Evolutionary conservation across 2,113 vertebrate genomes (phyloP), one percentile per base, ranked within the genome.

Genomic region (Centropus bengalensis): DNA sequence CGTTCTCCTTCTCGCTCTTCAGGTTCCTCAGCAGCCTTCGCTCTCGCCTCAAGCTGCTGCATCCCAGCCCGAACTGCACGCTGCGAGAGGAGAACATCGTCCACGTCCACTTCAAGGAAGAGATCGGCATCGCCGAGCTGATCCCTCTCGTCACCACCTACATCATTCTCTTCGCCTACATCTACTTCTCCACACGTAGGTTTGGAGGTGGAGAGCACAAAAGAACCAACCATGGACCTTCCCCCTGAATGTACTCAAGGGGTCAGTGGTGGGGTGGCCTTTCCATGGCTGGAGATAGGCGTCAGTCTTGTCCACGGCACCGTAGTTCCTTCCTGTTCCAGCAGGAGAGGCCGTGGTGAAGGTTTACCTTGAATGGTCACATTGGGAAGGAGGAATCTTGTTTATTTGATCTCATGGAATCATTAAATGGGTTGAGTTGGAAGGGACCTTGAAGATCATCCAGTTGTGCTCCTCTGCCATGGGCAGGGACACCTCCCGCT

Each of bases 111-210:
- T 99, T 99, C 97, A 99, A 99, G 94, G 99, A 99, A 82, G 99
- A 99, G 98, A 99, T 99, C 2, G 99, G 99, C 88, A 94, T 99
- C 1, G 99, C 99, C 0, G 99, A 99, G 94, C 99, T 99, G 67
- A 99, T 99, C 83, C 99, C 99, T 20, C 98, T 99, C 1, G 99
- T 99, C 97, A 99, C 99, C 97, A 99, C 99, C 59, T 99, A 99
- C 97, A 99, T 99, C 97, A 99, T 99, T 92, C 98, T 99, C 42
- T 99, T 99, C 1, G 99, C 99, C 84, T 99, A 99, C 97, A 99
- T 99, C 98, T 99, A 99, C 98, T 99, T 99, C 98, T 99, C 99
- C 96, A 99, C 99, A 23, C 98, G 99, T 99, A 91, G 95, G 99
- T 98, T 27, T 55, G 33, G 9, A 80, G 67, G 16, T 8, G 26